Evolutionary conservation across 2,797 vertebrate genomes (phyloP), one percentile per base, ranked within the genome.

Genomic region (Cossypha polioptera): DNA sequence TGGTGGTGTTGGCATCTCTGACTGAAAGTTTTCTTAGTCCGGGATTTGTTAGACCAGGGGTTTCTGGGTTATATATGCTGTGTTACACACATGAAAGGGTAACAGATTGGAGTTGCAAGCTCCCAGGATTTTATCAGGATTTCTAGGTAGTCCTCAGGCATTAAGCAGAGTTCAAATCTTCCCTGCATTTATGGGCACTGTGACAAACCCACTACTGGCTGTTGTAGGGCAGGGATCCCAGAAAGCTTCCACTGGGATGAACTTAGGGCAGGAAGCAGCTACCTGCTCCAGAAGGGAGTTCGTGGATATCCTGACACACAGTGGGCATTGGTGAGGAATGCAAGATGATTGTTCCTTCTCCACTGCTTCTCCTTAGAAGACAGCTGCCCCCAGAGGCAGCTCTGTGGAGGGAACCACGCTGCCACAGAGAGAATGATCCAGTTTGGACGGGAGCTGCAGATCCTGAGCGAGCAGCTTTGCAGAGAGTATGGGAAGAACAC

Each of bases 351-450:
- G 5, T 95, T 65, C 25, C 36, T 76, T 91, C 62, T 84, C 36
- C 31, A 3, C 71, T 89, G 80, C 62, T 38, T 86, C 58, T 90
- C 74, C 35, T 88, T 96, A 99, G 99, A 99, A 65, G 98, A 99
- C n/a, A 97, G 97, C 93, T 99, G 98, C 80, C 97, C 97, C 69
- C 98, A 98, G 92, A 98, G 98, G 96, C 99, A 99, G 98, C 98
- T 99, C 67, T 99, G 99, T 7, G 99, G 99, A 59, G 99, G 99
- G 80, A 99, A 99, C 98, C 99, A 99, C 57, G 99, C 99, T 3
- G 99, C 99, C 96, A 99, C 99, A 0, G 99, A 99, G 97, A 98
- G 99, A 83, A 99, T 99, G 98, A 99, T 99, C 97, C 99, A 99
- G 98, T 99, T 99, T 85, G 99, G 99, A 55, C 98, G 99, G 25